Percentiles rank a stretch among this genome's conserved stretches.
Conservation (phyloP, 2,113 vertebrate species). For the Tyto alba region DNA sequence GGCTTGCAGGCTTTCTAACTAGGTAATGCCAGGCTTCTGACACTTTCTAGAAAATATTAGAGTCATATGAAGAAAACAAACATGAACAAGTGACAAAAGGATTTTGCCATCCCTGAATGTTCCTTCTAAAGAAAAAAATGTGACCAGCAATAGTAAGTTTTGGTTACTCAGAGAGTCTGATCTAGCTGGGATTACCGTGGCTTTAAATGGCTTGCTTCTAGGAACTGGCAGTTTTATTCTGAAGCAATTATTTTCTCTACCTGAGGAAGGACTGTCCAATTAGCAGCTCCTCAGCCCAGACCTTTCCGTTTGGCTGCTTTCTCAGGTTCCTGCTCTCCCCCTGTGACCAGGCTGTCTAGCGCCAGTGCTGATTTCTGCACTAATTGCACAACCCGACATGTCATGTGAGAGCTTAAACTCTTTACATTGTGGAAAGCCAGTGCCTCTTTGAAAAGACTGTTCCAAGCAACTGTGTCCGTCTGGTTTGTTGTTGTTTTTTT, state of each 20-base stretch:
- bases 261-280: neutral
- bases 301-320: neutral
- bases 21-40: neutral
- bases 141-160: neutral
- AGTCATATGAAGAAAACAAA: neutral
- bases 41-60: neutral
- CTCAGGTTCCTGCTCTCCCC: neutral
- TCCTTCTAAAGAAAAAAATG: neutral
- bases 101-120: neutral
- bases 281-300: neutral
- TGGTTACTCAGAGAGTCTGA: neutral
- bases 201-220: neutral
- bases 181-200: neutral
- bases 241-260: neutral
- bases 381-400: neutral
- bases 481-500: neutral
- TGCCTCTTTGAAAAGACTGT: neutral
- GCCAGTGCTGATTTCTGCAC: neutral
- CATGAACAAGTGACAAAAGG: neutral
- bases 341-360: neutral
- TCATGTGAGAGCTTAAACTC: conserved; percentile 20
- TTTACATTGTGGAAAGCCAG: neutral
- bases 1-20: neutral
- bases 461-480: neutral
- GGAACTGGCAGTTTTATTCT: neutral